Evolutionary conservation across 2,113 vertebrate species (phyloP), one percentile per base, ranked within the genome.

Genomic region (Callospermophilus lateralis): DNA sequence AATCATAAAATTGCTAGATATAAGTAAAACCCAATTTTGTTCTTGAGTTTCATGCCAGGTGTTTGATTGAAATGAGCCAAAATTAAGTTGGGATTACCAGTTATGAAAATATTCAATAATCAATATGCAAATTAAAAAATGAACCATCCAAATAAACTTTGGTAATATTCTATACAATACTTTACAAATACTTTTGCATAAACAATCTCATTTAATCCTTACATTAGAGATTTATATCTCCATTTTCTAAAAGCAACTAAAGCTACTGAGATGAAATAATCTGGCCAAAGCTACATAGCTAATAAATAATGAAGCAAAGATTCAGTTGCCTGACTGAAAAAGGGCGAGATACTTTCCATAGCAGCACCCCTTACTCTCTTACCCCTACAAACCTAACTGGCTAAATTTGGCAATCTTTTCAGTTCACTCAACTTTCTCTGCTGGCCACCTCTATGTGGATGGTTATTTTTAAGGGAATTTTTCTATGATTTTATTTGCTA

Each of bases 41-140:
- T 74, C 24, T 58, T 84, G 24, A 73, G 39, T 68, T 93, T 96
- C 28, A 55, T 10, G 84, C 26, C 51, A 90, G 26, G 28, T 74
- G 53, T 96, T 61, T 90, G 58, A 65, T 6, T 96, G 28, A 94
- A 94, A 87, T 51, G 83, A 95, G 53, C 65, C 84, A 74, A 79
- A 93, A 88, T 30, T 72, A 95, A 78, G 61, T 5, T 88, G 42
- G 30, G 9, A 86, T 77, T 63, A 53, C 1, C 16, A 84, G 42
- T 58, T n/a, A 74, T 67, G 8, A 65, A 42, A 80, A 90, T 55
- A 68, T 39, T 84, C n/a, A 55, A 74, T 58, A 70, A 76, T 42
- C 48, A 90, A 81, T 73, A 87, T 58, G 74, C 32, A 93, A 94
- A 65, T 0, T 65, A 22, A 81, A 93, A 94, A 89, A 53, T 34